phyloP scores from a whole-genome alignment of 2,888 invertebrate genomes.

The Pandemis cinnamomeana region DNA sequence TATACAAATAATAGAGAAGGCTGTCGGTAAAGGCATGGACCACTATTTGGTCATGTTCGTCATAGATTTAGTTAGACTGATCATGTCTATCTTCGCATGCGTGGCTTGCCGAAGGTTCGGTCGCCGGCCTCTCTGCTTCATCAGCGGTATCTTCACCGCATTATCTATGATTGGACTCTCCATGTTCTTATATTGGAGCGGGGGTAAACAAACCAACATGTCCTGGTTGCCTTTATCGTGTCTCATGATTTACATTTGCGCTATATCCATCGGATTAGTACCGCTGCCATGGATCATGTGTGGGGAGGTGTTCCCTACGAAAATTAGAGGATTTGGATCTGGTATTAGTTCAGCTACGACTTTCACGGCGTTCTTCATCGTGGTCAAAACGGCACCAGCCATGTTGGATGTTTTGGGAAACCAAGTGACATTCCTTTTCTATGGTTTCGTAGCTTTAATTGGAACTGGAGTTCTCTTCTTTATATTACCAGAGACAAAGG shows the following conservation, averaged over 20 bases:
- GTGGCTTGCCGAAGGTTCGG: constrained; percentile 85
- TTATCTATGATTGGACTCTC: constrained; percentile 85
- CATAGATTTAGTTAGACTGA: constrained; percentile 86
- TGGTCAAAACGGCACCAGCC: constrained; percentile 87
- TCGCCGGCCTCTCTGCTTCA: constrained; percentile 86
- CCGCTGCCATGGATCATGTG: constrained; percentile 91
- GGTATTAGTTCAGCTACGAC: constrained; percentile 87
- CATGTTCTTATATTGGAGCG: constrained; percentile 69
- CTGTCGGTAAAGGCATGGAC: constrained; percentile 84
- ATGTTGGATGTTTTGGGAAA: constrained; percentile 85
- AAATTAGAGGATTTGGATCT: constrained; percentile 86
- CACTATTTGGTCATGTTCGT: constrained; percentile 87
- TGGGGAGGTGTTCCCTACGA: constrained; percentile 88
- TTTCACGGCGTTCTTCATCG: constrained; percentile 86
- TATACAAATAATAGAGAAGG: constrained; percentile 86
- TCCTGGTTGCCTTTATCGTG: constrained; percentile 81
- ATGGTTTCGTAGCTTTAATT: constrained; percentile 83
- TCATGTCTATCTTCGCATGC: constrained; percentile 86
- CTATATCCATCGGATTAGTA: constrained; percentile 85
- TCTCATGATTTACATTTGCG: constrained; percentile 84
- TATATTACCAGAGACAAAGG: constrained; percentile 88
- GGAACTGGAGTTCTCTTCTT: constrained; percentile 85
- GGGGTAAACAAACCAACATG: constrained; percentile 64
- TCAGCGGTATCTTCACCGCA: constrained; percentile 86
- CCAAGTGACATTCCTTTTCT: constrained; percentile 86